Evolutionary conservation across 2,888 invertebrate species (phyloP).

Genomic region (Monoplex corrugatus): DNA sequence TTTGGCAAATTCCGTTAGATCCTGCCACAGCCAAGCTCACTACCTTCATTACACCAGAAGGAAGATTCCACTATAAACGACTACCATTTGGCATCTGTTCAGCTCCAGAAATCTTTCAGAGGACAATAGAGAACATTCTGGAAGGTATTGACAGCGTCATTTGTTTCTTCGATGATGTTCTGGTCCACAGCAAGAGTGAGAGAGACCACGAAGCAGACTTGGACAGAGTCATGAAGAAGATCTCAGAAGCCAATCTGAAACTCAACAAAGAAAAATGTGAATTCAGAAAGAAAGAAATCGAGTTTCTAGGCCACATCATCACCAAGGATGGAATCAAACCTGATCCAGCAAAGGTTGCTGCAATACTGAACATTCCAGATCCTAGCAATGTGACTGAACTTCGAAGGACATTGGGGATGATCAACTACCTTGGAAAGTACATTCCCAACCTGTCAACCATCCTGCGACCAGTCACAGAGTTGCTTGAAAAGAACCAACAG

Average conservation of each 20-base stretch:
- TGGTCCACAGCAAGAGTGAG: background rate
- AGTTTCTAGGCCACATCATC: background rate
- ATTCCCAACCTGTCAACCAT: background rate
- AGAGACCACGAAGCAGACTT: background rate
- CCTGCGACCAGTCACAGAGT: background rate
- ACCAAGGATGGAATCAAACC: background rate
- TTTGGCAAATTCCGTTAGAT: slow-evolving; percentile 10
- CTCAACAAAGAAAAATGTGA: background rate
- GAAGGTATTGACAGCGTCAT: background rate
- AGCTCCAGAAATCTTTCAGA: slow-evolving; percentile 41
- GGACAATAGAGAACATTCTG: slow-evolving; percentile 21
- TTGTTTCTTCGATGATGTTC: slow-evolving; percentile 32
- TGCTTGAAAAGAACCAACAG: background rate
- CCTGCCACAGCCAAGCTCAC: slow-evolving; percentile 31
- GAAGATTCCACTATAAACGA: slow-evolving; percentile 30
- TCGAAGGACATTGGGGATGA: background rate
- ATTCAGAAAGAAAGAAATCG: background rate
- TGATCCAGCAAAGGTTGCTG: background rate
- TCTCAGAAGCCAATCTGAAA: background rate
- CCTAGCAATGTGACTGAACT: background rate
- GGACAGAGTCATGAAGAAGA: background rate
- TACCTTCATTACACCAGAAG: slow-evolving; percentile 39
- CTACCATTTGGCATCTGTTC: slow-evolving; percentile 27
- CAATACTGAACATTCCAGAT: background rate
- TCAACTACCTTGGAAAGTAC: background rate